These are phyloP conservation scores for Odocoileus hemionus DNA, from an alignment of 2,113 vertebrate species.

Conservation along the genomic window DNA sequence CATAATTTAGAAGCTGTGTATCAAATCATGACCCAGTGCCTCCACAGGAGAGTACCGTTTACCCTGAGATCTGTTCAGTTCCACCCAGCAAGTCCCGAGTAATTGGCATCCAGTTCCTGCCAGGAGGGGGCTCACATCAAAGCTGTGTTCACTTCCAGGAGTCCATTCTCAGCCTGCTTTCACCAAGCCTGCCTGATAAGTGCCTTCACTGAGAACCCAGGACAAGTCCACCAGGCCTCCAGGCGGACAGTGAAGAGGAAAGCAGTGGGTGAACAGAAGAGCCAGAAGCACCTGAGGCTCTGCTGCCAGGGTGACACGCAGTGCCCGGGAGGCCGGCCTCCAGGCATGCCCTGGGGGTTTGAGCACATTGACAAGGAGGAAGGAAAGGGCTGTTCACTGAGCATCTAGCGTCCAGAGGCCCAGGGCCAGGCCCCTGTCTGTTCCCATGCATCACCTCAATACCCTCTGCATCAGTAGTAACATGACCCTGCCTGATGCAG, in stretches of 20 bases:
- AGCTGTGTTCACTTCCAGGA: background rate
- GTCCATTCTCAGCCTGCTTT: background rate
- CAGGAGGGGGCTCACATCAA: slow-evolving; percentile 11
- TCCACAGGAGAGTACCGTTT: slow-evolving; percentile 44
- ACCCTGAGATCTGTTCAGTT: slow-evolving; percentile 1
- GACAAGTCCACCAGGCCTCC: background rate
- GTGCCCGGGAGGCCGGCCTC: background rate
- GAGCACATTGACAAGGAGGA: background rate
- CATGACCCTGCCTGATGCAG: background rate
- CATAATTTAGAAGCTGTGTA: slow-evolving; percentile 65
- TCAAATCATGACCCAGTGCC: slow-evolving; percentile 56
- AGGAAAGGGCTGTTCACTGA: background rate
- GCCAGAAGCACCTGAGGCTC: background rate
- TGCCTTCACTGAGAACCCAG: background rate
- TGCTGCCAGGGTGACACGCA: accelerated
- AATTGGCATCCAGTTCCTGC: background rate
- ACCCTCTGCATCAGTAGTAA: background rate
- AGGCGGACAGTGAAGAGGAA: background rate
- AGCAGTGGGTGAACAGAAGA: background rate
- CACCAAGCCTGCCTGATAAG: background rate
- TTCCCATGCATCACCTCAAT: background rate
- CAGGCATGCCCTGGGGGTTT: background rate
- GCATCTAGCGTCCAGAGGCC: background rate
- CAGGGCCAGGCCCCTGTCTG: background rate
- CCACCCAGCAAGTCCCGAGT: background rate